phyloP scores from a whole-genome alignment of 2,888 invertebrate genomes.

The Euphydryas editha region DNA sequence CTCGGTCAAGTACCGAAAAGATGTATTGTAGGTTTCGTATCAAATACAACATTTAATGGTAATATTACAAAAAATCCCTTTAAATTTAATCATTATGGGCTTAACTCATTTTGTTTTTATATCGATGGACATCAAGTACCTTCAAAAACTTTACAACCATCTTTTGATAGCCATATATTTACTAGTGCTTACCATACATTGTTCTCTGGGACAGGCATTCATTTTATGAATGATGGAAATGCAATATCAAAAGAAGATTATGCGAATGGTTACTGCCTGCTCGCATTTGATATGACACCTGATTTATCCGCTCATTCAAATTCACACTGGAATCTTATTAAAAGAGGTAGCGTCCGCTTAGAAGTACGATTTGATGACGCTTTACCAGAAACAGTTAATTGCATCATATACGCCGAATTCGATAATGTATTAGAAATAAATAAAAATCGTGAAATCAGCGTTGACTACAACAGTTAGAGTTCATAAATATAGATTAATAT shows the following conservation, averaged over 20 bases:
- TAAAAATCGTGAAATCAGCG: constrained; percentile 24
- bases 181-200: constrained; percentile 38
- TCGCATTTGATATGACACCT: constrained; percentile 46
- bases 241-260: constrained; percentile 43
- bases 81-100: constrained; percentile 42
- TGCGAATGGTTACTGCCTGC: constrained; percentile 42
- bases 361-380: constrained; percentile 44
- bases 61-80: constrained; percentile 43
- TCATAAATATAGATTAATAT: neutral
- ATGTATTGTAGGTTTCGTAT: constrained; percentile 43
- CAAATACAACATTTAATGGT: constrained; percentile 41
- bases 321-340: constrained; percentile 44
- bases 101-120: constrained; percentile 25
- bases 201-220: constrained; percentile 45
- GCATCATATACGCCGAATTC: constrained; percentile 44
- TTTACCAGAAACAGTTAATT: constrained; percentile 42
- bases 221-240: constrained; percentile 45
- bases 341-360: constrained; percentile 41
- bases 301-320: constrained; percentile 41
- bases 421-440: constrained; percentile 44
- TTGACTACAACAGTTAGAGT: constrained; percentile 31
- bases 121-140: constrained; percentile 43
- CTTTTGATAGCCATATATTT: constrained; percentile 24
- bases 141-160: constrained; percentile 37
- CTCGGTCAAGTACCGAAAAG: constrained; percentile 40